Evolutionary conservation across 2,888 invertebrate species (phyloP).

Genomic region (Zhengitettix transpicula): DNA sequence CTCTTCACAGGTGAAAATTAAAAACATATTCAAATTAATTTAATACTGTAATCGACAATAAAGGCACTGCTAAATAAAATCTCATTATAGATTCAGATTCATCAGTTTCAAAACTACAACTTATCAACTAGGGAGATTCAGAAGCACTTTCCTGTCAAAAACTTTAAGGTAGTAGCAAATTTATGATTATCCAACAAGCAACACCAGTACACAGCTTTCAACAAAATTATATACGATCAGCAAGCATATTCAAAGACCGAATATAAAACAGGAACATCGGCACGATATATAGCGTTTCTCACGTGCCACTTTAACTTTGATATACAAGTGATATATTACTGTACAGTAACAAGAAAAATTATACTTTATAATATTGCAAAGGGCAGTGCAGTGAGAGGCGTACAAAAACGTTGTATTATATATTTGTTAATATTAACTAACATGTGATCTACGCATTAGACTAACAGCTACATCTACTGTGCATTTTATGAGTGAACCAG

Average conservation of each 20-base stretch:
- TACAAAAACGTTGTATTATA: slow-evolving; percentile 10
- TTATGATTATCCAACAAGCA: slow-evolving; percentile 6
- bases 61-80: slow-evolving; percentile 13
- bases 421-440: slow-evolving; percentile 8
- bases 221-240: neutral
- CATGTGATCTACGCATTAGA: slow-evolving; percentile 9
- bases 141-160: no score
- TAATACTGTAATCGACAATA: slow-evolving; percentile 13
- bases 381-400: slow-evolving; percentile 13
- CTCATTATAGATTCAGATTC: no score
- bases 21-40: no score
- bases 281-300: slow-evolving; percentile 9
- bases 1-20: slow-evolving; percentile 1
- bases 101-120: no score
- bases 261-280: slow-evolving; percentile 7
- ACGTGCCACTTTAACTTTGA: slow-evolving; percentile 3
- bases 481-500: slow-evolving; percentile 6
- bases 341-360: slow-evolving; percentile 15
- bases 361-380: slow-evolving; percentile 13
- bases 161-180: no score
- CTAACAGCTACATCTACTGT: slow-evolving; percentile 9
- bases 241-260: neutral
- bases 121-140: no score
- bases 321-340: slow-evolving; percentile 12
- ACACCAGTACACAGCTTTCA: neutral